Base-by-base conservation (phyloP, 1,140 invertebrate species). In the Drosophila pallidifrons region DNA sequence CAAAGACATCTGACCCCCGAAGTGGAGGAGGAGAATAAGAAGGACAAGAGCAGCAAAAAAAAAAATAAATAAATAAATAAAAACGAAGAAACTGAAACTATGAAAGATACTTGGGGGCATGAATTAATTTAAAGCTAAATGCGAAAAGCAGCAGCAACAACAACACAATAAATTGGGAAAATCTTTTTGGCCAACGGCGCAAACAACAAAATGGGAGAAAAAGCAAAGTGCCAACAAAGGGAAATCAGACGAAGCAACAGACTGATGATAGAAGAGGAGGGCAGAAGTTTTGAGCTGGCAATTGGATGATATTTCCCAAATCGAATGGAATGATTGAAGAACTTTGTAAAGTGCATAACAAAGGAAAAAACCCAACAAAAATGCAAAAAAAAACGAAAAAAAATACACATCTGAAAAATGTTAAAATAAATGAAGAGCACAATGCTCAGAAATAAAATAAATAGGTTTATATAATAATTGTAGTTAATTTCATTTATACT, bases 111-210 rank as follows among this genome's bases (percentile, higher is more conserved):
- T 75, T 32, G 57, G 32, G 79, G 77, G 45, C 61, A 67, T 59
- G 66, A 81, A 81, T 80, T 81, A 81, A 81, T 81, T 80, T 81
- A 46, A 72, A 57, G 61, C 68, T 65, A 60, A 76, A 76, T 71
- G 61, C 68, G 49, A 69, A 68, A 38, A 41, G 28, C 49, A 68
- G 49, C 60, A 77, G 75, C 66, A 80, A 52, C 45, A 63, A 16
- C 58, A 78, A 64, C 69, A 78, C 74, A 51, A 69, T 59, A 69
- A 64, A 81, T 78, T 75, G 70, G 55, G 43, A 46, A 61, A 79
- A 65, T 65, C 60, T 72, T 57, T 57, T 73, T 67, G 43, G 63
- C 69, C 61, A 7, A 7, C 45, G 46, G 70, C 61, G 54, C 54
- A 66, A 72, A 72, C 60, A 71, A 20, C 30, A 51, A 20, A 25